phyloP scores from a whole-genome alignment of 2,888 invertebrate genomes.

The Dasypolia templi region DNA sequence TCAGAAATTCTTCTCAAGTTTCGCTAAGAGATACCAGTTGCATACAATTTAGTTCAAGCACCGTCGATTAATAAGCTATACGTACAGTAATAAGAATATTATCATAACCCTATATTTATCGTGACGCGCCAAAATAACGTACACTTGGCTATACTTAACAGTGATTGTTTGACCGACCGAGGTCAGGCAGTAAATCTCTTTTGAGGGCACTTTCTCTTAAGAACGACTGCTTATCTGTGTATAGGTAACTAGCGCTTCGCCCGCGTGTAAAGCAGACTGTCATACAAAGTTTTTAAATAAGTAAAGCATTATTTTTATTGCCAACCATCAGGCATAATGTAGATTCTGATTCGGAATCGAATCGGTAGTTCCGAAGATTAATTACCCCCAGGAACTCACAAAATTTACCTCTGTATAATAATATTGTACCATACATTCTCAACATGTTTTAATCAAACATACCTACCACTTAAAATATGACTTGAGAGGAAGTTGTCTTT shows the following conservation, averaged over 20 bases:
- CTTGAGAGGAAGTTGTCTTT: slow-evolving; percentile 21
- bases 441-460: background rate
- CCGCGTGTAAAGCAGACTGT: background rate
- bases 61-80: background rate
- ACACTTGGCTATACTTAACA: background rate
- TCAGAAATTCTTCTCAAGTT: too few relatives aligned
- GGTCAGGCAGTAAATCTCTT: background rate
- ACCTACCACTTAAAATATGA: slow-evolving; percentile 25
- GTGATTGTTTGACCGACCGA: background rate
- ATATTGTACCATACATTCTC: background rate
- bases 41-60: background rate
- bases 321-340: background rate
- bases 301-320: background rate
- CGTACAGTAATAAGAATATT: background rate
- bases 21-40: background rate
- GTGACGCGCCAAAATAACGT: background rate
- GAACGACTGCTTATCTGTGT: background rate
- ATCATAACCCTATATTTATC: background rate
- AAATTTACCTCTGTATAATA: background rate
- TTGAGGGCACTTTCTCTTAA: slow-evolving; percentile 24
- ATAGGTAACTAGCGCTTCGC: background rate
- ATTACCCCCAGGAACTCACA: background rate
- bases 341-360: background rate
- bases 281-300: background rate
- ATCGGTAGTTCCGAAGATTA: background rate